These are phyloP conservation scores for Melanocharis versteri DNA, from an alignment of 2,113 vertebrate genomes.

Conservation along the genomic window DNA sequence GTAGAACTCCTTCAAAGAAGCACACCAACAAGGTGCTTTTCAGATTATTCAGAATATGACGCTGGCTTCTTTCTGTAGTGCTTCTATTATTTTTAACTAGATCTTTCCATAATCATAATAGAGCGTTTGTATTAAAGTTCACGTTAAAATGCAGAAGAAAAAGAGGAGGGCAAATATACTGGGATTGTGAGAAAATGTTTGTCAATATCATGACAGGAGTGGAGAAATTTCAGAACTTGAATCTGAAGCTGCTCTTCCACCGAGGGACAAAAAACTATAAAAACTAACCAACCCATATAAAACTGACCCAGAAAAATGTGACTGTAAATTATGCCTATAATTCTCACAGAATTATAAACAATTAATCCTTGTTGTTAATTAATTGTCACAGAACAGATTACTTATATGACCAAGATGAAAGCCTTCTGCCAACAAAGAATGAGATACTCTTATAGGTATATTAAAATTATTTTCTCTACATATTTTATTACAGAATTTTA, in stretches of 20 bases:
- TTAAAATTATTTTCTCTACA: background rate
- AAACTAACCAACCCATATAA: background rate
- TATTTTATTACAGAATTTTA: background rate
- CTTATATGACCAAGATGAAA: background rate
- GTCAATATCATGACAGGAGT: background rate
- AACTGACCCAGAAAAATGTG: background rate
- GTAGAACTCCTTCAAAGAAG: background rate
- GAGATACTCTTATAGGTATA: background rate
- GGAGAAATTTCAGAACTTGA: background rate
- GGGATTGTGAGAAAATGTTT: background rate
- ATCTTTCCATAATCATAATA: background rate
- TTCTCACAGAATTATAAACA: background rate
- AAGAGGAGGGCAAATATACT: background rate
- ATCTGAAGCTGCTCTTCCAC: background rate
- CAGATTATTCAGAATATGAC: background rate
- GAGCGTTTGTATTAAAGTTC: background rate
- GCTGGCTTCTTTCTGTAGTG: background rate
- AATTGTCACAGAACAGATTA: background rate
- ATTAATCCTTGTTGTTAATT: background rate
- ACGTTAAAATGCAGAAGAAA: background rate
- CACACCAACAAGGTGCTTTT: background rate
- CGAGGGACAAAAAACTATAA: background rate
- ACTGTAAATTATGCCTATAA: background rate
- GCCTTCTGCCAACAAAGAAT: background rate
- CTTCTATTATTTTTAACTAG: background rate